Evolutionary conservation across 2,888 invertebrate genomes (phyloP).

Genomic region (Nasonia oneida): DNA sequence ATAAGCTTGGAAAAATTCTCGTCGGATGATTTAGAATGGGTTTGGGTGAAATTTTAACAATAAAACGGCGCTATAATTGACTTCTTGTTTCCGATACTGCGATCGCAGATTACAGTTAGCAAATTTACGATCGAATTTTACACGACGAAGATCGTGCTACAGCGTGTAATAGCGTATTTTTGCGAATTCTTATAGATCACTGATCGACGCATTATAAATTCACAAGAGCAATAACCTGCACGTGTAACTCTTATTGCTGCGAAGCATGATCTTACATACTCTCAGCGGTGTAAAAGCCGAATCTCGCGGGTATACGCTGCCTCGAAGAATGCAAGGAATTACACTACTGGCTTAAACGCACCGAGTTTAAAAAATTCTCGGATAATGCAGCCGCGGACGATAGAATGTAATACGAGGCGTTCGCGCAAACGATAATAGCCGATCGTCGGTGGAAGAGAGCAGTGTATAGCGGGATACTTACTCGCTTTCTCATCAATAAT

Average conservation of each 20-base stretch:
- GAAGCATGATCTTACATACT: not conserved
- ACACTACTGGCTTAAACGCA: not conserved
- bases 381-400: not conserved
- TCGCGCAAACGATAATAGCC: not conserved
- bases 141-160: not conserved
- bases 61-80: not conserved
- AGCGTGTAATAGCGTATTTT: not conserved
- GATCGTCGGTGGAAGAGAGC: not conserved
- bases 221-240: not conserved
- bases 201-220: not conserved
- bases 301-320: not conserved
- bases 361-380: not conserved
- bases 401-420: not conserved
- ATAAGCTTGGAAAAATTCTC: not conserved
- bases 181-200: not conserved
- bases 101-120: not conserved
- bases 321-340: constrained; percentile 35
- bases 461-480: not conserved
- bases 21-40: not conserved
- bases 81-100: not conserved
- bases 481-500: not conserved
- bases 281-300: not conserved
- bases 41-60: not conserved
- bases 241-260: not conserved
- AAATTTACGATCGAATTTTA: not conserved